A percentile compares a stretch with the other conserved stretches of the same genome.
These are phyloP conservation scores for Mimumesa dahlbomi DNA, from an alignment of 2,888 invertebrate species.

Conservation along the genomic window DNA sequence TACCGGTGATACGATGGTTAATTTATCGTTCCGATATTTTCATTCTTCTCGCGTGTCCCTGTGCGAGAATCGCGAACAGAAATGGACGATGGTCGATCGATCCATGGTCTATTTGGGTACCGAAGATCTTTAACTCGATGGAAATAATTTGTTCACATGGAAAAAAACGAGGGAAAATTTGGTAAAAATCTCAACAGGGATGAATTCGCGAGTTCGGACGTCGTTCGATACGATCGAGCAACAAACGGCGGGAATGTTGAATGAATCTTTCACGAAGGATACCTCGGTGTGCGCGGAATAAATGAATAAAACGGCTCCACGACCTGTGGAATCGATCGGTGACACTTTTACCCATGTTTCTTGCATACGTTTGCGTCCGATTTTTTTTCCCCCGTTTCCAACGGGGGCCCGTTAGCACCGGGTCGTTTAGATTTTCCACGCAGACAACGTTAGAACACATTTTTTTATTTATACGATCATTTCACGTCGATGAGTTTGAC, in stretches of 20 bases:
- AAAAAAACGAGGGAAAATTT: too few species aligned
- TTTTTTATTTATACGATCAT: too few species aligned
- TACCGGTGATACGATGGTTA: slow-evolving; percentile 15
- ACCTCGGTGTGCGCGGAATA: slow-evolving; percentile 58
- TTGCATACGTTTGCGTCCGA: slow-evolving; percentile 16
- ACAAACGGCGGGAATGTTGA: slow-evolving; percentile 67
- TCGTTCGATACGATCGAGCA: slow-evolving; percentile 41
- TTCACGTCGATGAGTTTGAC: too few species aligned
- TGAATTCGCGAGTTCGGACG: slow-evolving; percentile 34
- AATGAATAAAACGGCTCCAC: slow-evolving; percentile 54
- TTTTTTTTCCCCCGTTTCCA: slow-evolving; percentile 16
- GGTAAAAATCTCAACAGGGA: slow-evolving; percentile 12
- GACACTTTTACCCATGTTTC: slow-evolving; percentile 55
- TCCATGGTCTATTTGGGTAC: too few species aligned
- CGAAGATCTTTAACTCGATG: too few species aligned
- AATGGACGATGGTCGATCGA: too few species aligned
- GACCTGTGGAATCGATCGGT: slow-evolving; percentile 50
- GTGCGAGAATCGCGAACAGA: too few species aligned
- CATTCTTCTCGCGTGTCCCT: too few species aligned
- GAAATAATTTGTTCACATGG: not conserved
- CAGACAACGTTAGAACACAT: too few species aligned
- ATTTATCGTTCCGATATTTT: slow-evolving; percentile 24
- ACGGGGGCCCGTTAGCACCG: slow-evolving; percentile 44
- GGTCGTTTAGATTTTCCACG: too few species aligned
- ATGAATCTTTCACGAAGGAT: slow-evolving; percentile 69